These are phyloP conservation scores for Bactericera cockerelli DNA, from an alignment of 1,140 invertebrate species.

Conservation along the genomic window DNA sequence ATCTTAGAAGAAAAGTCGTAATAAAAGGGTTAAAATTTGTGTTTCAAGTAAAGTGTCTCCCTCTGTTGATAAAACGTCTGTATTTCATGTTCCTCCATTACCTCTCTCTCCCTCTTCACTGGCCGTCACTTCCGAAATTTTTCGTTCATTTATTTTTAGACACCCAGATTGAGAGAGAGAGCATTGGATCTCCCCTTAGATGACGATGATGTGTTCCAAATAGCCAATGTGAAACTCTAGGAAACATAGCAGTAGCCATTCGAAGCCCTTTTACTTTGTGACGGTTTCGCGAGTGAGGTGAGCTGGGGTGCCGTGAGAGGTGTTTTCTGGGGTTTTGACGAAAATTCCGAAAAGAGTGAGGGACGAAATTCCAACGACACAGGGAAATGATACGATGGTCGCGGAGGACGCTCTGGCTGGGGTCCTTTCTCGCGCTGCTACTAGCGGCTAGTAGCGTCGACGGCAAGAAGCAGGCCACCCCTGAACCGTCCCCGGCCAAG, in stretches of 20 bases:
- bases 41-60: background rate
- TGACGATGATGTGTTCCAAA: background rate
- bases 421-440: slow-evolving; percentile 16
- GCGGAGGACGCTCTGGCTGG: slow-evolving; percentile 11
- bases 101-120: background rate
- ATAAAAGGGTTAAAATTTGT: too few species aligned
- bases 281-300: slow-evolving; percentile 20
- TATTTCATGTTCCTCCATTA: background rate
- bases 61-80: background rate
- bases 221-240: background rate
- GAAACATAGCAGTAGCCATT: background rate
- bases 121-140: too few species aligned
- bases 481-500: slow-evolving; percentile 9
- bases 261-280: background rate
- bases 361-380: slow-evolving; percentile 17
- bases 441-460: slow-evolving; percentile 8
- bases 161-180: background rate
- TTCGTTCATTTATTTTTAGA: slow-evolving; percentile 6
- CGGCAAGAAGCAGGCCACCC: slow-evolving; percentile 8
- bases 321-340: slow-evolving; percentile 9
- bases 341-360: too few species aligned
- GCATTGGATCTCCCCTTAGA: slow-evolving; percentile 1
- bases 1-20: too few species aligned
- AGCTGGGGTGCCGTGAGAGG: slow-evolving; percentile 28
- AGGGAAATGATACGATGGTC: slow-evolving; percentile 16